phyloP scores from a whole-genome alignment of 64 coral and sea anemone species.

The Stichodactyla helianthus region DNA sequence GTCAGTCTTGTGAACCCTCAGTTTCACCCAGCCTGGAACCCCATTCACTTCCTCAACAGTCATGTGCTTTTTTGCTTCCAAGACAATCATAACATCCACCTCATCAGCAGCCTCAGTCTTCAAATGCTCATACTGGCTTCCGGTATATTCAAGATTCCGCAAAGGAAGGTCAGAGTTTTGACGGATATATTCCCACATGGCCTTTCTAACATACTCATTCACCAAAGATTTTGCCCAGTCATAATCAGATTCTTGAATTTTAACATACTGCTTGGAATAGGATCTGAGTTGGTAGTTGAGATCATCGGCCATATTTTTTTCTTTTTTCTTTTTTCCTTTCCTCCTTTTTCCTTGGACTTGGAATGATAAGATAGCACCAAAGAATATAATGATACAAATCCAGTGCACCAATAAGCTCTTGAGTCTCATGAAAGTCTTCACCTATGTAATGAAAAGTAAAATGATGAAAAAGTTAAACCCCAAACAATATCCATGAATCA shows the following conservation, averaged over 20 bases:
- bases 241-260: constrained; percentile 40
- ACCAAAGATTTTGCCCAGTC: constrained; percentile 27
- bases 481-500: too few relatives aligned
- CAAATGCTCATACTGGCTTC: constrained; percentile 65
- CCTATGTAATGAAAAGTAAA: too few relatives aligned
- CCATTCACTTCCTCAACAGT: constrained; percentile 23
- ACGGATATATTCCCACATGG: constrained; percentile 30
- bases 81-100: constrained; percentile 73
- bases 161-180: constrained; percentile 41
- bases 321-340: constrained; percentile 7
- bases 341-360: neutral
- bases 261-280: constrained; percentile 53
- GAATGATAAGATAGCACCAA: neutral
- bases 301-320: neutral
- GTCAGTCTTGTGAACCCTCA: constrained; percentile 31
- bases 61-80: constrained; percentile 40
- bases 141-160: constrained; percentile 42
- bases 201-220: constrained; percentile 43
- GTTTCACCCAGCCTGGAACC: constrained; percentile 54
- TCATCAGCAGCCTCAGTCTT: constrained; percentile 77
- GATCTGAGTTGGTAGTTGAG: constrained; percentile 33
- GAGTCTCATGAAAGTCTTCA: neutral
- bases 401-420: neutral
- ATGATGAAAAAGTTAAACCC: too few relatives aligned
- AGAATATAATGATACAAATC: neutral